Evolutionary conservation across 1,140 invertebrate genomes (phyloP).

Genomic region (Drosophila auraria): DNA sequence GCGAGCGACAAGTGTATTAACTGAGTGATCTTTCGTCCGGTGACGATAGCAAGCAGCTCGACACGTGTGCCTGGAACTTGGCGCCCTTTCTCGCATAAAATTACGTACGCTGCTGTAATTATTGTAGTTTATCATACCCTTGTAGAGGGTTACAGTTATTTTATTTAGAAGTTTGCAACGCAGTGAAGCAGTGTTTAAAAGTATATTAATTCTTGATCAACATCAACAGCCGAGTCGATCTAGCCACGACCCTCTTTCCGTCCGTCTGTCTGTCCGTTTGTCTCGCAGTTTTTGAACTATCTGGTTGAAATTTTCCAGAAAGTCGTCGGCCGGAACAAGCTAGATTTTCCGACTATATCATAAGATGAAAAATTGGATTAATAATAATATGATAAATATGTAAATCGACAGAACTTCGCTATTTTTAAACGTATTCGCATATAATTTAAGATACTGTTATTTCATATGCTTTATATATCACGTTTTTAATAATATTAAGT

Average conservation of each 20-base stretch:
- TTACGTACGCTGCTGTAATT: conserved; percentile 40
- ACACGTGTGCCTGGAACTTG: conserved; percentile 73
- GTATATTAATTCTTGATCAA: not conserved
- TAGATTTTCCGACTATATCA: too few relatives aligned
- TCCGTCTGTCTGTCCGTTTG: not conserved
- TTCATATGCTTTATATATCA: too few relatives aligned
- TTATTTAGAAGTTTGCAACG: too few relatives aligned
- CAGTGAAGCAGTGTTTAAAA: too few relatives aligned
- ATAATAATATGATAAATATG: too few relatives aligned
- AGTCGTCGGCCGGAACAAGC: too few relatives aligned
- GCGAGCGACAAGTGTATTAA: conserved; percentile 17
- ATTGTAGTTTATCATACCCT: conserved; percentile 9
- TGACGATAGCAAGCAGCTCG: conserved; percentile 38
- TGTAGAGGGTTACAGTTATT: not conserved
- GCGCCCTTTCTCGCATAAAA: conserved; percentile 80
- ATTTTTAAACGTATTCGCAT: too few relatives aligned
- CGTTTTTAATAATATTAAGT: not conserved
- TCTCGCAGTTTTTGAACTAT: not conserved
- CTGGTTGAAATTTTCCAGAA: not conserved
- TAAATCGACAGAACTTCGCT: too few relatives aligned
- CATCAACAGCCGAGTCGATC: not conserved
- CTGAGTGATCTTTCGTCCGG: conserved; percentile 28
- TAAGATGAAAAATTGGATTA: too few relatives aligned
- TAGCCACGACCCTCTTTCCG: not conserved
- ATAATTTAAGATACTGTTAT: too few relatives aligned